phyloP scores from a whole-genome alignment of 2,797 vertebrate species.

The Chelon labrosus region DNA sequence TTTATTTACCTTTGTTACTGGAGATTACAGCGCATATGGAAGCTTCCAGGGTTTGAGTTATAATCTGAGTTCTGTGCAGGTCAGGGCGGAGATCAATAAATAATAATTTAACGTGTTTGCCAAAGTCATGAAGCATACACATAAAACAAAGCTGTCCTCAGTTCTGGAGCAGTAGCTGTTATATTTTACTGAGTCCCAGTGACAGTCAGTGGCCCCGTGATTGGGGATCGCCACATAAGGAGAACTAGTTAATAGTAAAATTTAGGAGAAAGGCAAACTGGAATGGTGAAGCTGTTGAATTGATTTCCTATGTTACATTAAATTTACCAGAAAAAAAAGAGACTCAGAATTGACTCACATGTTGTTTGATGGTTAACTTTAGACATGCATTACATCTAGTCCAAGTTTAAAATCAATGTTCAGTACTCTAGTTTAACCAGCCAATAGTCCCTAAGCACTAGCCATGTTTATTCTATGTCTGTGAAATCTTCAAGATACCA shows the following conservation, averaged over 20 bases:
- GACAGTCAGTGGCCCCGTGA: background rate
- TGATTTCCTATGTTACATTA: slow-evolving; percentile 1
- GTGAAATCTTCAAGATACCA: slow-evolving; percentile 20
- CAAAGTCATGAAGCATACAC: too few species aligned
- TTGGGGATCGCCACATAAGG: background rate
- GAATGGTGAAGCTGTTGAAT: background rate
- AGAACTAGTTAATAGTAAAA: background rate
- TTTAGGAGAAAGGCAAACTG: background rate
- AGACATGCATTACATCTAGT: background rate
- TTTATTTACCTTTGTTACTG: too few species aligned
- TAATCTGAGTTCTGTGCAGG: too few species aligned
- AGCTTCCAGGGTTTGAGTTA: too few species aligned
- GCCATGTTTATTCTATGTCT: slow-evolving; percentile 7
- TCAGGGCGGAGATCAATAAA: too few species aligned
- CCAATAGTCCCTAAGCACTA: background rate
- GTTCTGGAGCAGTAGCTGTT: too few species aligned
- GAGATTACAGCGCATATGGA: too few species aligned
- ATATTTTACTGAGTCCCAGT: too few species aligned
- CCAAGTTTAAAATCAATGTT: background rate
- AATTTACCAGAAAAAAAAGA: background rate
- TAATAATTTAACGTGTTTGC: too few species aligned
- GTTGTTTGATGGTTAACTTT: too few species aligned
- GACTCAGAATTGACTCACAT: too few species aligned
- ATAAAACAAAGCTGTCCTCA: too few species aligned
- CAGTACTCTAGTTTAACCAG: background rate